Base-by-base conservation (phyloP, 2,113 vertebrate genomes). In the Etheostoma spectabile region DNA sequence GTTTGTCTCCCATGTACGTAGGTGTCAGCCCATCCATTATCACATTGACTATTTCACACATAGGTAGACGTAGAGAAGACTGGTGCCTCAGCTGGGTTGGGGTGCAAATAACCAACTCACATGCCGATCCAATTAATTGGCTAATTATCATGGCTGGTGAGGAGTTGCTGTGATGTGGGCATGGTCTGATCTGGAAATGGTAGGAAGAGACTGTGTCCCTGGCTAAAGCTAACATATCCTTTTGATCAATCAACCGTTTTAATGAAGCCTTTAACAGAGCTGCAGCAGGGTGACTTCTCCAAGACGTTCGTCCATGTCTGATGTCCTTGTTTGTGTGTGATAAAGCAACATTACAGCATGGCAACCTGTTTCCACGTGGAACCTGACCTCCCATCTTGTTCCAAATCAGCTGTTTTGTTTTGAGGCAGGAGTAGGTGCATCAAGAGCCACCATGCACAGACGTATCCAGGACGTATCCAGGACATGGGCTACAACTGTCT, bases 61-160 rank as follows among this genome's bases (percentile, higher is more conserved):
- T 15, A 77, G 76, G 56, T 62, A 53, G 52, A 45, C 22, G 79
- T 52, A 62, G 70, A 51, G 48, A 65, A 21, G 38, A 60, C 69
- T 30, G 18, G 52, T 35, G 57, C 60, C 66, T 80, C 59, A 68
- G 71, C 76, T 63, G 66, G 27, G 51, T 69, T 3, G 55, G 24
- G 24, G 30, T 27, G 46, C 33, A 69, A 66, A 86, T 77, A 83
- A 84, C 63, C 52, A 82, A 62, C 45, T 53, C 71, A 73, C 65
- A 73, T 55, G 57, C 73, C 56, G 35, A 83, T 88, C 74, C 62
- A 51, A 76, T 87, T 90, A 85, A 85, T 84, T 79, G 76, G 52
- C 83, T 90, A 85, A 90, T 88, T 90, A 90, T 78, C 52, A 64
- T 72, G 48, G 45, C 72, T 49, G 70, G 57, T 71, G 69, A 38